These are phyloP conservation scores for Phrynocephalus versicolor DNA, from an alignment of 2,113 vertebrate species.

Conservation along the genomic window DNA sequence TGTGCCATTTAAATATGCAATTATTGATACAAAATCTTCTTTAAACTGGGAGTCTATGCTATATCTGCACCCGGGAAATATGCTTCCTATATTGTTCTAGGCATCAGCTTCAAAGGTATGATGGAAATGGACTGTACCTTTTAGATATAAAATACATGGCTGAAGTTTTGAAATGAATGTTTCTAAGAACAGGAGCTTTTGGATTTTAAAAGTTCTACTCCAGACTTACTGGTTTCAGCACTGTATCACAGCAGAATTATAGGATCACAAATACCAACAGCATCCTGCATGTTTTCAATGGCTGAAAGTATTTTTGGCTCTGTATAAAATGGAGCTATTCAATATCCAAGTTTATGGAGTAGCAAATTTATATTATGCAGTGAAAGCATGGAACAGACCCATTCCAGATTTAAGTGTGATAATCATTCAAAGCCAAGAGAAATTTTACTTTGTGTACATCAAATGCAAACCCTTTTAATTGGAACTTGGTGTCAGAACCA, in stretches of 20 bases:
- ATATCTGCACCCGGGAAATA: not conserved
- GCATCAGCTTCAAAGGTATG: not conserved
- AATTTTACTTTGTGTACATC: not conserved
- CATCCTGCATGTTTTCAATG: not conserved
- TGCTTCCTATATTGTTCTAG: slow-evolving; percentile 12
- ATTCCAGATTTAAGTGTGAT: not conserved
- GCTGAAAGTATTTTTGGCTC: not conserved
- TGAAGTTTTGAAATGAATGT: not conserved
- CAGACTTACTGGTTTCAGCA: not conserved
- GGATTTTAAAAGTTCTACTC: not conserved
- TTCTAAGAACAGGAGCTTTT: not conserved
- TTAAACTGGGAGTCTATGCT: not conserved
- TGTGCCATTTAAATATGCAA: not conserved
- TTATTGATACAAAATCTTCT: not conserved
- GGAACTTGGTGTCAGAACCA: not conserved
- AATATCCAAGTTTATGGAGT: not conserved
- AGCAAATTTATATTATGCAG: not conserved
- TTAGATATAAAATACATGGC: not conserved
- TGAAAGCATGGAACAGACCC: not conserved
- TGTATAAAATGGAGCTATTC: not conserved
- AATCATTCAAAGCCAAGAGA: not conserved
- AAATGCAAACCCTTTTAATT: not conserved
- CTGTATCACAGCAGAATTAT: not conserved
- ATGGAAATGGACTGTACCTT: fast-evolving
- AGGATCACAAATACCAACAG: not conserved